Evolutionary conservation across 2,797 vertebrate genomes (phyloP).

Genomic region (Perodicticus potto): DNA sequence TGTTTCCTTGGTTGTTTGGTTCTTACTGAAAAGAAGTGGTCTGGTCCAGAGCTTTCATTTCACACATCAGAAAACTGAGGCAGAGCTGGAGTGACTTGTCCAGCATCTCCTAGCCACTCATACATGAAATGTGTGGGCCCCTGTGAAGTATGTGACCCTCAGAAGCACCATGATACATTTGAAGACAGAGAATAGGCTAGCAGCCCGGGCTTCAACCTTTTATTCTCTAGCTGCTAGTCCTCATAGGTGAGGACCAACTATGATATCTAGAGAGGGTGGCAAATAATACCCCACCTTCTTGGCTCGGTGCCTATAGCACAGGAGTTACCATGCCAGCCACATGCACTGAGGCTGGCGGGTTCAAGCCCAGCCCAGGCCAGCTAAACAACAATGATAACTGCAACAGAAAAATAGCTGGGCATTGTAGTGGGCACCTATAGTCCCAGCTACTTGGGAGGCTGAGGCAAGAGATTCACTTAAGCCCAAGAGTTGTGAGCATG

Average conservation of each 20-base stretch:
- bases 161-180: background rate
- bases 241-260: background rate
- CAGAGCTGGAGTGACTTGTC: background rate
- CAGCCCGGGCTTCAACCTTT: background rate
- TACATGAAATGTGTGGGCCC: fast-evolving
- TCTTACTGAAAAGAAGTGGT: background rate
- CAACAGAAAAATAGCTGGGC: no score
- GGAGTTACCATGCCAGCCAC: no score
- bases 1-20: background rate
- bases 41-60: background rate
- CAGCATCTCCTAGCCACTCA: background rate
- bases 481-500: no score
- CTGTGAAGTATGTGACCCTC: background rate
- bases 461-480: no score
- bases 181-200: background rate
- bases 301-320: no score
- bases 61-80: background rate
- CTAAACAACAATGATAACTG: no score
- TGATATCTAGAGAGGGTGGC: background rate
- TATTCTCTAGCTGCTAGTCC: background rate
- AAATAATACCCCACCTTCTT: background rate
- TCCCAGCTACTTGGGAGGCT: no score
- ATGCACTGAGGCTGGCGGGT: no score
- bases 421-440: no score
- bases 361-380: no score